Base-by-base conservation (phyloP, 2,797 vertebrate genomes). In the Notoglanidium macrostoma region DNA sequence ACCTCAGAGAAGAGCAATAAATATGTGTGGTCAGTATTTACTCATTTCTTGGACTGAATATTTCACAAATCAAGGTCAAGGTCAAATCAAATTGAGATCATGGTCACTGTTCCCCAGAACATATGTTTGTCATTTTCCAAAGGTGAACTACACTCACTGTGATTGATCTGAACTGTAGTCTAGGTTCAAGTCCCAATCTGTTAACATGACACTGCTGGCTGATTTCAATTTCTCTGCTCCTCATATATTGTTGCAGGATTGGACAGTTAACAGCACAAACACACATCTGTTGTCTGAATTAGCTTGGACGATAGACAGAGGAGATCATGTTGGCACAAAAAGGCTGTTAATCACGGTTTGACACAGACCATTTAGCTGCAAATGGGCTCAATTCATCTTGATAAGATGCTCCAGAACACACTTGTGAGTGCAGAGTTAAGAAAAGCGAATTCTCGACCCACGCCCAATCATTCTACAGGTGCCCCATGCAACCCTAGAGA, bases 301-400 rank as follows among this genome's bases (percentile, higher is more conserved):
- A 86, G 88, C 80, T 78, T 77, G 80, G 88, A 89, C 83, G 44
- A 91, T 81, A 90, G 85, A 87, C 89, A 90, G 89, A 90, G 79
- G 67, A 78, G 29, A 86, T 91, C 86, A 49, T 85, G 67, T 84
- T 85, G 86, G 51, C 84, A 88, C 55, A 86, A 79, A 90, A 89
- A 87, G 65, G 70, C 74, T 89, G 84, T 88, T 89, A 88, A 89
- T 91, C 90, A 91, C 40, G 23, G 49, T 83, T 78, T 92, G 86
- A 88, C 89, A 89, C 88, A 86, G 84, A 88, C 80, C 90, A 90
- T 90, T 92, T 91, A 89, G 83, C 87, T 55, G 76, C 73, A 90
- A 91, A 91, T 92, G 87, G 86, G 67, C 80, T 82, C 79, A 86
- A 89, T 88, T 89, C 73, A 87, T 86, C 89, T 91, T 85, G 78